Base-by-base conservation (phyloP, 2,797 vertebrate species). In the Schizothorax lantsangensis region DNA sequence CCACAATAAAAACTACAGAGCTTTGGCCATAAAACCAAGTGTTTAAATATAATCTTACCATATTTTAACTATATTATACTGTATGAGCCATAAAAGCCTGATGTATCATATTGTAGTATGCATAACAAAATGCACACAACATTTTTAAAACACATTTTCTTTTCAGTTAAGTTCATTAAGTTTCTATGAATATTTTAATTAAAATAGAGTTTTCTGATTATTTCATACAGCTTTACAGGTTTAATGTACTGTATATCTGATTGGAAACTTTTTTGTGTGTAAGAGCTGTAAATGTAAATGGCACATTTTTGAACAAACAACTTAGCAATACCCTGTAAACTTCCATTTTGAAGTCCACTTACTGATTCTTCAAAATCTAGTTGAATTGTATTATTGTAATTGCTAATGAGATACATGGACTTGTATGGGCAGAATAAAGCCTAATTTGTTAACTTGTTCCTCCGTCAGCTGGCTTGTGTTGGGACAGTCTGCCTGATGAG, bases 401-500 rank as follows among this genome's bases (percentile, higher is more conserved):
- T 49, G 8, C 45, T n/a, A n/a, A n/a, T 38, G n/a, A n/a, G 36
- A 15, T 36, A 59, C 26, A 33, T 52, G 1, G 45, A 7, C 6
- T 33, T 30, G 2, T 36, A 15, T 33, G 2, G 8, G 9, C 9
- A 54, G 26, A 12, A 52, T 15, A 5, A 17, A 21, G 26, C 8
- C 30, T 80, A 5, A 30, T 57, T 40, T 84, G 8, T 66, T 52
- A 17, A 1, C 14, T 66, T 62, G 15, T 19, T 33, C 30, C 1
- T 71, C 15, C 12, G 52, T 49, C 49, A 89, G 90, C 90, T 96
- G 97, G 92, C 23, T 19, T 96, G 80, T 97, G 96, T 6, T 98
- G 97, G 97, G 95, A 98, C 88, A 91, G 92, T 0, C 94, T 99
- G 1, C 98, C 98, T 0, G 98, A 99, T 12, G 98, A 99, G 91